Evolutionary conservation across 2,888 invertebrate species (phyloP).

Genomic region (Resseliella maxima): DNA sequence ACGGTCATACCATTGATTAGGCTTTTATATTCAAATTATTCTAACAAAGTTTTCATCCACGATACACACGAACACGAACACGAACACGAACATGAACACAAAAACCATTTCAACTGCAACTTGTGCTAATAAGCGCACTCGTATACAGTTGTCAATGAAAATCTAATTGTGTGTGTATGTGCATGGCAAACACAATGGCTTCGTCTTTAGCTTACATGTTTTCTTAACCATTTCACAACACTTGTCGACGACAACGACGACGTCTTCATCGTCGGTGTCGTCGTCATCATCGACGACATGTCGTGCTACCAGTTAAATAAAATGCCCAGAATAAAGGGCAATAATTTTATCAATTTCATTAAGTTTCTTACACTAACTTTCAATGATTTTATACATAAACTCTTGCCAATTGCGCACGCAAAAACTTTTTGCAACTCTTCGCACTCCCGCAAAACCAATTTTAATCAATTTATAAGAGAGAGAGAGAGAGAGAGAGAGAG

Average conservation of each 20-base stretch:
- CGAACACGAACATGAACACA: not conserved
- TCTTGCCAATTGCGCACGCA: not conserved
- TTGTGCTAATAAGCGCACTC: too few species aligned
- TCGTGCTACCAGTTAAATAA: not conserved
- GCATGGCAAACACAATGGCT: too few species aligned
- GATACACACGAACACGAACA: not conserved
- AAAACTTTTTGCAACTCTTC: not conserved
- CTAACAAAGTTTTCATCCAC: not conserved
- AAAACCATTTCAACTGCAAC: not conserved
- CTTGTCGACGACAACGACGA: not conserved
- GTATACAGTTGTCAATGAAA: not conserved
- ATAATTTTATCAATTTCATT: slow-evolving; percentile 33
- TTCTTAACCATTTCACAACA: too few species aligned
- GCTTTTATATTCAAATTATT: slow-evolving; percentile 40
- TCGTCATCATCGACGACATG: not conserved
- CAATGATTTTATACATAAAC: not conserved
- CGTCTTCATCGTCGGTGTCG: not conserved
- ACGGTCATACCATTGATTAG: slow-evolving; percentile 53
- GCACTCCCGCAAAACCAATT: too few species aligned
- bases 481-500: too few species aligned
- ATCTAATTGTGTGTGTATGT: too few species aligned
- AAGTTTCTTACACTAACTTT: not conserved
- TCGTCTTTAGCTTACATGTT: too few species aligned
- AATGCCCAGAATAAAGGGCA: slow-evolving; percentile 19
- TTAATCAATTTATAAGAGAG: not conserved